These are phyloP conservation scores for Bos javanicus DNA, from an alignment of 2,113 vertebrate species.

Conservation along the genomic window DNA sequence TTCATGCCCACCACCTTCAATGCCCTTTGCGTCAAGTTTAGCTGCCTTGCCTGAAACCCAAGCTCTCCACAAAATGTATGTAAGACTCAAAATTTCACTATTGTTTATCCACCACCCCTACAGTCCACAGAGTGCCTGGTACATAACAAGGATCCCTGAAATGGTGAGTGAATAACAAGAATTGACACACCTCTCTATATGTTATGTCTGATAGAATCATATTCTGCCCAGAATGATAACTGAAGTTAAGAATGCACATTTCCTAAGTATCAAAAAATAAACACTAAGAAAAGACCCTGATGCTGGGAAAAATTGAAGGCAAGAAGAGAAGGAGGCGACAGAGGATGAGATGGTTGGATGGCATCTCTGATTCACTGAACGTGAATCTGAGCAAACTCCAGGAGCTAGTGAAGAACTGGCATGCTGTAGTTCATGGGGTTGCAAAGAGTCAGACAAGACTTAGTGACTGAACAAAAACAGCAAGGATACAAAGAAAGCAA, in stretches of 20 bases:
- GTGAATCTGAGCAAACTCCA: background rate
- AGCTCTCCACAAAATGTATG: background rate
- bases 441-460: background rate
- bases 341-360: background rate
- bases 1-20: background rate
- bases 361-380: background rate
- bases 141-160: background rate
- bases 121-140: background rate
- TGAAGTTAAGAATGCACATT: background rate
- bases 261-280: background rate
- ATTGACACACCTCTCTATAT: background rate
- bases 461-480: background rate
- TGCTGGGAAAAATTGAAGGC: background rate
- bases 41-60: background rate
- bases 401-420: background rate
- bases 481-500: background rate
- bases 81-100: background rate
- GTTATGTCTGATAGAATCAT: too few relatives aligned
- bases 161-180: background rate
- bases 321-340: background rate
- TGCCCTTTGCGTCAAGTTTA: background rate
- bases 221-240: background rate
- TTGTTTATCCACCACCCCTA: background rate
- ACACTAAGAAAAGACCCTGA: background rate
- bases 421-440: background rate